Percentiles rank a stretch among this genome's conserved stretches.
These are phyloP conservation scores for Cylindroiulus punctatus DNA, from an alignment of 2,888 invertebrate species.

Conservation along the genomic window DNA sequence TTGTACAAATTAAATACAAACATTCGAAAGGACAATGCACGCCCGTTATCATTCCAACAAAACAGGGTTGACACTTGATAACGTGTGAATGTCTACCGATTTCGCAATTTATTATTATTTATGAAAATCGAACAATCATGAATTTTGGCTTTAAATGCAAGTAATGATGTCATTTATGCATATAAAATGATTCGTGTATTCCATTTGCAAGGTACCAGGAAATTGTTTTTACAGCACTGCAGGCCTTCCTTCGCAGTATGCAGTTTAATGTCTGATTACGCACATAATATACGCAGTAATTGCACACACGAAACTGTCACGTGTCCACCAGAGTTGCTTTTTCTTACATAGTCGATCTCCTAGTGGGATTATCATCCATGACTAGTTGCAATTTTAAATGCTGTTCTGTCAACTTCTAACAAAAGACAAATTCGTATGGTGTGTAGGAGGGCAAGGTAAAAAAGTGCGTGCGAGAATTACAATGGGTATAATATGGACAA, in stretches of 20 bases:
- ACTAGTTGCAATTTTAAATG: conserved; percentile 42
- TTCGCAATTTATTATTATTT: too few species aligned
- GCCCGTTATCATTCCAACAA: background rate
- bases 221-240: background rate
- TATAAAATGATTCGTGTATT: background rate
- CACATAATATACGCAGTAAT: background rate
- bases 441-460: conserved; percentile 45
- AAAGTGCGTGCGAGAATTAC: conserved; percentile 10
- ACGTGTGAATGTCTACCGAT: background rate
- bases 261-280: conserved; percentile 9
- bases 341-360: background rate
- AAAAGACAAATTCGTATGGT: conserved; percentile 31
- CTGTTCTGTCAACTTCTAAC: conserved; percentile 24
- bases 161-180: background rate
- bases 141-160: too few species aligned
- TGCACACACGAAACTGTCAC: conserved; percentile 37
- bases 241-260: background rate
- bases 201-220: background rate
- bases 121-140: too few species aligned
- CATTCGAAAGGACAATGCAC: background rate
- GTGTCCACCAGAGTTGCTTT: background rate
- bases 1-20: background rate
- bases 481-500: conserved; percentile 25
- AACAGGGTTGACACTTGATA: background rate
- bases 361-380: conserved; percentile 31